Percentiles rank a stretch among this genome's conserved stretches.
phyloP scores from a whole-genome alignment of 2,113 vertebrate species.

The Mystacornis crossleyi region DNA sequence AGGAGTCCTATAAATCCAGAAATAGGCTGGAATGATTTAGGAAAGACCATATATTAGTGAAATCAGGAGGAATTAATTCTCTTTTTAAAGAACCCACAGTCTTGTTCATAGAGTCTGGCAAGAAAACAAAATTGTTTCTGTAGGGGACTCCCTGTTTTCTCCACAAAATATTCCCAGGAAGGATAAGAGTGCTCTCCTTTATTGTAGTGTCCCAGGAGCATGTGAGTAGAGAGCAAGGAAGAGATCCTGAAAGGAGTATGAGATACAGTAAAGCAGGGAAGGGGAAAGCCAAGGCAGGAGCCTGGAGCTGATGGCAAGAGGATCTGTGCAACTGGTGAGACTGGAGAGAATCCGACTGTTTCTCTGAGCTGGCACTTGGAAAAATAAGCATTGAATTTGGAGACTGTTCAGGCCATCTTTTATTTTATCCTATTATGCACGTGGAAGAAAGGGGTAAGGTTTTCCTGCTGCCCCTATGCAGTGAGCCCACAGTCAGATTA shows the following conservation, averaged over 20 bases:
- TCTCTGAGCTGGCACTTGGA: not conserved
- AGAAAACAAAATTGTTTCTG: not conserved
- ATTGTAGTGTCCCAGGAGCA: fast-evolving
- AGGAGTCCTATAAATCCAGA: not conserved
- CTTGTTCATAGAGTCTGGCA: not conserved
- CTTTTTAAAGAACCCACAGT: not conserved
- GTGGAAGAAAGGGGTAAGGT: not conserved
- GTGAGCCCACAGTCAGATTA: not conserved
- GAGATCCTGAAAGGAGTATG: not conserved
- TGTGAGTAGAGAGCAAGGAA: not conserved
- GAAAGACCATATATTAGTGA: not conserved
- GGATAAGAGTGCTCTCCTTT: not conserved
- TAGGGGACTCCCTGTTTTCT: not conserved
- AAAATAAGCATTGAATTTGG: not conserved
- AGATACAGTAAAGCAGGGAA: fast-evolving
- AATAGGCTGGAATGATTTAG: not conserved
- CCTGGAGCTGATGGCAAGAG: not conserved
- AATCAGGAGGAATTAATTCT: not conserved
- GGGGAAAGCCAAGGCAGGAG: not conserved
- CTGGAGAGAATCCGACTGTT: not conserved
- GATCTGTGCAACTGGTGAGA: not conserved
- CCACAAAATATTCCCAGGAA: not conserved
- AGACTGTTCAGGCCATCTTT: not conserved
- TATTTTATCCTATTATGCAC: not conserved
- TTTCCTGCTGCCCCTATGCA: fast-evolving